These are phyloP conservation scores for Poeciliopsis infans DNA, from an alignment of 2,797 vertebrate species.

Conservation along the genomic window DNA sequence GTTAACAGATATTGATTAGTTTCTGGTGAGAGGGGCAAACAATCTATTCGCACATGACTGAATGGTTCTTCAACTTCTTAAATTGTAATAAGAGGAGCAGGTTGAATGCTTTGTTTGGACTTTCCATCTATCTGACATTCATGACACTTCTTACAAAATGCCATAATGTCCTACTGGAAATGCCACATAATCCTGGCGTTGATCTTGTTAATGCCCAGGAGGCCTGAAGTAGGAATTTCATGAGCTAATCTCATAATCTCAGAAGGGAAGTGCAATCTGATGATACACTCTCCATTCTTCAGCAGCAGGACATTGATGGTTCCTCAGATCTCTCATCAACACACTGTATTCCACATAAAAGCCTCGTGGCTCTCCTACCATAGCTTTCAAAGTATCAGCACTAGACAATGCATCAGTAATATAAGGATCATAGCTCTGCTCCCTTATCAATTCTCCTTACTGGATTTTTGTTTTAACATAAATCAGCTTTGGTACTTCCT, in stretches of 20 bases:
- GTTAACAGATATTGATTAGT: slow-evolving; percentile 1
- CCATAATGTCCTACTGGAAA: background rate
- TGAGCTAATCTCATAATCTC: slow-evolving; percentile 5
- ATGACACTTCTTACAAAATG: background rate
- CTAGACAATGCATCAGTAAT: background rate
- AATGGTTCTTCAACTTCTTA: background rate
- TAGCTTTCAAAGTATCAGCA: background rate
- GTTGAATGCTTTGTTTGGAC: background rate
- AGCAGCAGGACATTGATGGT: background rate
- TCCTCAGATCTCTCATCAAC: background rate
- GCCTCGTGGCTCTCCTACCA: background rate
- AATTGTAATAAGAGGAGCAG: background rate
- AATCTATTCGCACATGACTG: background rate
- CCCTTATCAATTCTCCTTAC: background rate
- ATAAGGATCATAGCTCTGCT: background rate
- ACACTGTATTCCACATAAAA: background rate
- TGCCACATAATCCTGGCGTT: background rate
- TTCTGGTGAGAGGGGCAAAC: background rate
- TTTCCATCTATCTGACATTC: background rate
- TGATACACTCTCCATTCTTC: background rate
- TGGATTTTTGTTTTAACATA: background rate
- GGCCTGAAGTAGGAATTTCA: slow-evolving; percentile 2
- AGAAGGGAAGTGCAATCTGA: slow-evolving; percentile 1
- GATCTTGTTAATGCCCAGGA: background rate
- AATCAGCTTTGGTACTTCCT: background rate